Evolutionary conservation across 2,888 invertebrate genomes (phyloP), one percentile per base, ranked within the genome.

Genomic region (Tipula lateralis): DNA sequence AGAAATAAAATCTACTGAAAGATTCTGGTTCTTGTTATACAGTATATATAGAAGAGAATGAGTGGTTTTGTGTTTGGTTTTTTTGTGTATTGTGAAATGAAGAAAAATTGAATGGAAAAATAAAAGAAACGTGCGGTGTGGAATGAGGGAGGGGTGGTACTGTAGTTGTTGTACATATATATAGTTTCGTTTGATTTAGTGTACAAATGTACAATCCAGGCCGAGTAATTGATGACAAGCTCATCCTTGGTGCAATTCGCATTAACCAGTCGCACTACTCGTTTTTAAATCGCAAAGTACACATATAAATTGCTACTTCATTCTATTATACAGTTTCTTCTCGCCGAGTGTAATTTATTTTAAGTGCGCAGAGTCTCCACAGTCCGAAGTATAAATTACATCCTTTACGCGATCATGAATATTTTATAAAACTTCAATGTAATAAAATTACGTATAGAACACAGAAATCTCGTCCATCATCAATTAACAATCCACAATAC

Each of bases 101-200:
- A 66, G 66, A 66, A 66, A 66, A 66, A 66, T 66, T 24, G 66
- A 66, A 66, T 66, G 24, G 66, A 66, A 66, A n/a, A 66, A 66
- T 19, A 24, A 66, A 66, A 66, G 66, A 24, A 50, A 50, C 4
- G 16, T 66, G 66, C 24, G 66, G 24, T 24, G 24, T 2, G 66
- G 6, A 66, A 66, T 24, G 24, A 9, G 66, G 6, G 24, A 19
- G 50, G 50, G 19, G 24, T 24, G 66, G 24, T 66, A 66, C 66
- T 66, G 19, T 66, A 66, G 66, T 66, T 66, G 24, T 12, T 66
- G 66, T 66, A 9, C n/a, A 12, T 24, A 66, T 9, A 12, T 66
- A 24, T n/a, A n/a, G n/a, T n/a, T 16, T 50, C 44, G 39, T 39
- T 16, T 16, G 16, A 50, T 50, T 50, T 50, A 50, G 7, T 50